Conservation (phyloP, 2,113 vertebrate genomes). For the Neogale vison region DNA sequence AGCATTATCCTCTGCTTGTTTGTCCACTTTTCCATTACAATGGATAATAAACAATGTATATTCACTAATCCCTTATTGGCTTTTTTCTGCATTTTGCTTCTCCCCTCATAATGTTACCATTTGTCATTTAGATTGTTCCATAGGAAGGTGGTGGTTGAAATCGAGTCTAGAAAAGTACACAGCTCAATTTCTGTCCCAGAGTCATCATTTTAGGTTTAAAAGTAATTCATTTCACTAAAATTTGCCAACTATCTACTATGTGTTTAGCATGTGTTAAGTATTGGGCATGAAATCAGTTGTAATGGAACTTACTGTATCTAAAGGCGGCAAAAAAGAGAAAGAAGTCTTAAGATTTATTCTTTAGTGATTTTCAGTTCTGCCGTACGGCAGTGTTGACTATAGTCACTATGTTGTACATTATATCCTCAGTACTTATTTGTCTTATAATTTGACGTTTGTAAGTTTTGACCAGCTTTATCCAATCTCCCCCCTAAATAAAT, state of each 20-base stretch:
- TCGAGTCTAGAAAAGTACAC: not conserved
- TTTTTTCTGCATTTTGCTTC: not conserved
- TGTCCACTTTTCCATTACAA: not conserved
- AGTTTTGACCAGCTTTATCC: not conserved
- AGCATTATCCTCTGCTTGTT: not conserved
- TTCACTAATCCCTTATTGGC: not conserved
- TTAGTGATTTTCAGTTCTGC: not conserved
- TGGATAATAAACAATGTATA: not conserved
- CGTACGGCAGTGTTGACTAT: fast-evolving
- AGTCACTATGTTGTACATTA: fast-evolving
- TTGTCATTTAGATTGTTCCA: not conserved
- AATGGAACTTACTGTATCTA: not conserved
- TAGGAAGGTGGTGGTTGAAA: not conserved
- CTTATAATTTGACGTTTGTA: not conserved
- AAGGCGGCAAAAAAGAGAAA: not conserved
- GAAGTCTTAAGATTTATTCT: too few species aligned
- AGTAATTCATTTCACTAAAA: not conserved
- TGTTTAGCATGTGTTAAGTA: not conserved
- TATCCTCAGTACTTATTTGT: not conserved
- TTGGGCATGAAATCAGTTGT: not conserved
- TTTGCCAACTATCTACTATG: not conserved
- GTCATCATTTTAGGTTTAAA: not conserved
- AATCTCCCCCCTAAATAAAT: not conserved
- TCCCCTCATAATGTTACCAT: not conserved
- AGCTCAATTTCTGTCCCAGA: not conserved